Conservation (phyloP, 2,888 invertebrate genomes). For the Tenthredo distinguenda region DNA sequence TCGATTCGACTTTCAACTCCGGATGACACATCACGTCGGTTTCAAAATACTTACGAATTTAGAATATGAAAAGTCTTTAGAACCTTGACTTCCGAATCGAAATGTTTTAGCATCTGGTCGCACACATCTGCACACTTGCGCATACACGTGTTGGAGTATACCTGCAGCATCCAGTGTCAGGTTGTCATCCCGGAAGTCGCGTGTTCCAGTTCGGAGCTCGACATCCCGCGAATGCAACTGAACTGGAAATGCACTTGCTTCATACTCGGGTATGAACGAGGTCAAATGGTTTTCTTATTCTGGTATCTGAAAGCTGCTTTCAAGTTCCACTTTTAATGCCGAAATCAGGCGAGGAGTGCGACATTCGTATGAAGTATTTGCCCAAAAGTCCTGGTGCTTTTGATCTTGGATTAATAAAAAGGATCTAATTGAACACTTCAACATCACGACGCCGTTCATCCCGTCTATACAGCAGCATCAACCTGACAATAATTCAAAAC, state of each 20-base stretch:
- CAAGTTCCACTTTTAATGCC: conserved; percentile 30
- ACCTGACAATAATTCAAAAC: background rate
- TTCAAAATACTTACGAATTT: conserved; percentile 11
- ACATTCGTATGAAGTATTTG: conserved; percentile 27
- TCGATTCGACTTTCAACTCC: conserved; percentile 13
- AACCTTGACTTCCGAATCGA: background rate
- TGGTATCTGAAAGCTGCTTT: conserved; percentile 45
- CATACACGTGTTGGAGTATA: background rate
- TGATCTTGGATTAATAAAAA: conserved; percentile 42
- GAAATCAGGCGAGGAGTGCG: conserved; percentile 32
- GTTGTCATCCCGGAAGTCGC: conserved; percentile 43
- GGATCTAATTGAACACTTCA: conserved; percentile 32
- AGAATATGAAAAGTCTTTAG: background rate
- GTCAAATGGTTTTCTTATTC: conserved; percentile 34
- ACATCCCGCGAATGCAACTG: conserved; percentile 45
- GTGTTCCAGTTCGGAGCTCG: conserved; percentile 33
- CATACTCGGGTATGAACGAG: conserved; percentile 28
- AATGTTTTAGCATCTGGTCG: conserved; percentile 10
- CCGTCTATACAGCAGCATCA: background rate
- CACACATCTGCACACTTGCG: conserved; percentile 4
- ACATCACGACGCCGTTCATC: background rate
- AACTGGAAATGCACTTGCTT: conserved; percentile 50
- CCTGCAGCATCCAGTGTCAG: conserved; percentile 36
- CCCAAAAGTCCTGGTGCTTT: conserved; percentile 9
- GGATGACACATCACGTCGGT: background rate